A percentile compares a stretch with the other conserved stretches of the same genome.
Conservation (phyloP, 2,797 vertebrate genomes). For the Ctenosaura bakeri region DNA sequence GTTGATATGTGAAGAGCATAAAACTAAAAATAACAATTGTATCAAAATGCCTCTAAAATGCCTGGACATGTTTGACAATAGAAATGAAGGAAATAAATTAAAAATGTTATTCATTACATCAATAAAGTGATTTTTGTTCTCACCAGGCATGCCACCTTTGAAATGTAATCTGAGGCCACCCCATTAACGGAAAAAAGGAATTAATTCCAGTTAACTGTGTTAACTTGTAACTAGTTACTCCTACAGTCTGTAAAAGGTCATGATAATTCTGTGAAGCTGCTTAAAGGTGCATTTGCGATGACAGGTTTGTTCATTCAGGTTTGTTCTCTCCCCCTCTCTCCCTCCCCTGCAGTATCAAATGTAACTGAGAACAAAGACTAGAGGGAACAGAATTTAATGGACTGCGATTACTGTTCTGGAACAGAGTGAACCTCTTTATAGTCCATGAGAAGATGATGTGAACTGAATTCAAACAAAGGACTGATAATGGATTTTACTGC, state of each 20-base stretch:
- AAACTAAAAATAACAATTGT: no score
- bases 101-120: no score
- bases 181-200: neutral
- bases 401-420: slow-evolving; percentile 92
- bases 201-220: no score
- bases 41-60: no score
- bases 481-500: slow-evolving; percentile 80
- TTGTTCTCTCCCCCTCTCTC: slow-evolving; percentile 7
- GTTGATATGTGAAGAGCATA: no score
- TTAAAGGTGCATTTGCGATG: slow-evolving; percentile 30
- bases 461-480: slow-evolving; percentile 87
- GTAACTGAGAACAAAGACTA: slow-evolving; percentile 87
- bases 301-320: slow-evolving; percentile 44
- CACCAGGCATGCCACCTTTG: no score
- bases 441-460: slow-evolving; percentile 86
- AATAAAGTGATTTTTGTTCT: no score
- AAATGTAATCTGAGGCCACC: no score
- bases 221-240: no score
- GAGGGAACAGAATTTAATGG: slow-evolving; percentile 90
- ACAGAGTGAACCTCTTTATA: slow-evolving; percentile 89
- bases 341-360: slow-evolving; percentile 71
- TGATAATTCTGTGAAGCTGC: slow-evolving; percentile 47
- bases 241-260: slow-evolving; percentile 6
- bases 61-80: no score
- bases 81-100: no score